A percentile compares a stretch with the other conserved stretches of the same genome.
Evolutionary conservation across 2,113 vertebrate genomes (phyloP).

Genomic region (Eclectus roratus): DNA sequence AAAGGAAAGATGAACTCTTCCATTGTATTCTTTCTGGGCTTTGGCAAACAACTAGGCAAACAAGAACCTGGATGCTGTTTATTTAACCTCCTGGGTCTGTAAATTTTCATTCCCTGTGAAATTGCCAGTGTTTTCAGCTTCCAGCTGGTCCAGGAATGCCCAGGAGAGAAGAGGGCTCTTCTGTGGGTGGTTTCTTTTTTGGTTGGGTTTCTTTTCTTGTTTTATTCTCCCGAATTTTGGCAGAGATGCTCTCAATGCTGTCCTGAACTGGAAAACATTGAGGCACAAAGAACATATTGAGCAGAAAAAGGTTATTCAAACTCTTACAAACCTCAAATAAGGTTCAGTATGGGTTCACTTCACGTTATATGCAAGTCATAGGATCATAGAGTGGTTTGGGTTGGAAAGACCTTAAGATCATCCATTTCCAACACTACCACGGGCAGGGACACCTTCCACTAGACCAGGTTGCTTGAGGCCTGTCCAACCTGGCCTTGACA

Average conservation of each 20-base stretch:
- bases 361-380: background rate
- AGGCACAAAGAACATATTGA: background rate
- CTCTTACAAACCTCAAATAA: background rate
- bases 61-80: background rate
- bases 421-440: background rate
- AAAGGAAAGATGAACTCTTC: background rate
- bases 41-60: background rate
- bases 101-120: background rate
- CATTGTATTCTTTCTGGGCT: background rate
- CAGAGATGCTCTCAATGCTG: background rate
- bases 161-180: background rate
- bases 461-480: background rate
- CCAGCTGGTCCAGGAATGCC: slow-evolving; percentile 26
- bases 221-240: background rate
- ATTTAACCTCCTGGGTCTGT: background rate
- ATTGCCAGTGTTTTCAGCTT: background rate
- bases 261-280: background rate
- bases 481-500: background rate
- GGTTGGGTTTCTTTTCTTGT: background rate
- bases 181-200: background rate
- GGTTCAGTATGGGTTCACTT: background rate
- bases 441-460: background rate
- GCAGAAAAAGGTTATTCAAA: background rate
- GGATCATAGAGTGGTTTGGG: background rate
- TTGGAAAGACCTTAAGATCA: background rate